Base-by-base conservation (phyloP, 2,797 vertebrate species). In the Podargus strigoides region DNA sequence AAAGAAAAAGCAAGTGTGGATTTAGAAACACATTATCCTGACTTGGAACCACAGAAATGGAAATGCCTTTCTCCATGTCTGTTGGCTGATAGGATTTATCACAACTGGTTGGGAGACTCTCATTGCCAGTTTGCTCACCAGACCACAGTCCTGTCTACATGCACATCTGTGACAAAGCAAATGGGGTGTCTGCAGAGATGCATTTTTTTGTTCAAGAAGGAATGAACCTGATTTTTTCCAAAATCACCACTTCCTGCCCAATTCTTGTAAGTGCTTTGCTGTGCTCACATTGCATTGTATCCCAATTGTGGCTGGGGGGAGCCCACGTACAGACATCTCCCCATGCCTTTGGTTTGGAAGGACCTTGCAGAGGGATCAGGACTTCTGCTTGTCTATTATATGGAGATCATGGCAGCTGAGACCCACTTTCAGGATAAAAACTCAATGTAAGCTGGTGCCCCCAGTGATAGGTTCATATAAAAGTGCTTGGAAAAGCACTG, bases 1-100 rank as follows among this genome's bases (percentile, higher is more conserved):
- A 34, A 47, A 90, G 76, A 84, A 94, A 83, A 88, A 80, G 41
- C 62, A 47, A 84, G 32, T 42, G 63, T 90, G 36, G 79, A 36
- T 86, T 86, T 91, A 91, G 80, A 85, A 96, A 84, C 62, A 60
- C 26, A 17, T 78, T 75, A 77, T 23, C 87, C 52, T 76, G 73
- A 79, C 41, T 34, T 8, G 32, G 82, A 67, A 94, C 68, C 92
- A 28, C 85, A 90, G 91, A 94, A 91, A 91, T 87, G 87, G 92
- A 96, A 97, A 90, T 94, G 83, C 23, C 59, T 82, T 63, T 59
- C 70, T 75, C 70, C 77, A 26, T 47, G 49, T 21, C 49, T 91
- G 22, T 30, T 66, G 72, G 32, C 42, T 74, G 66, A 55, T 10
- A 66, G 53, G 22, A 14, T 66, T 91, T 37, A 81, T 86, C 9